Evolutionary conservation across 2,888 invertebrate species (phyloP).

Genomic region (Malthinus seriepunctatus): DNA sequence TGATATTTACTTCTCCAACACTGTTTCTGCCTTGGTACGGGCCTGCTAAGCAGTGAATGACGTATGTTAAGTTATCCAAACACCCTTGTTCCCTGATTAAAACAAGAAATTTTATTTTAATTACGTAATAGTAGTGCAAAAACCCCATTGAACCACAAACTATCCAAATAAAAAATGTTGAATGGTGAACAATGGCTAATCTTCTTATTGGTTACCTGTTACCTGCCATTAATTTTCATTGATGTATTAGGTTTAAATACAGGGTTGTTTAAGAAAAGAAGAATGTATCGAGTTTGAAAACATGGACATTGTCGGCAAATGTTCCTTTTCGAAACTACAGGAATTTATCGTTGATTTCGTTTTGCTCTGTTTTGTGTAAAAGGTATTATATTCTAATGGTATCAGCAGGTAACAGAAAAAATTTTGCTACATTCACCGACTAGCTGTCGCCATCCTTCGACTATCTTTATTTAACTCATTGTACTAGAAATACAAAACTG

Average conservation of each 20-base stretch:
- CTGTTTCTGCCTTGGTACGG: too few species aligned
- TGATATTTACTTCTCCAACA: too few species aligned
- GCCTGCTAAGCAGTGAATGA: too few species aligned
- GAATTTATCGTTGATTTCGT: constrained; percentile 16
- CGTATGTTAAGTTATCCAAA: too few species aligned
- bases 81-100: too few species aligned
- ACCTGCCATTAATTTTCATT: constrained; percentile 1
- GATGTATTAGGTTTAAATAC: constrained; percentile 16
- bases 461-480: constrained; percentile 37
- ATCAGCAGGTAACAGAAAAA: constrained; percentile 52
- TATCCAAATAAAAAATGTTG: too few species aligned
- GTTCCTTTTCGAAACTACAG: background rate
- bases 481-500: constrained; percentile 23
- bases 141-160: too few species aligned
- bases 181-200: too few species aligned
- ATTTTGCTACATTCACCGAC: constrained; percentile 55
- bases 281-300: constrained; percentile 18
- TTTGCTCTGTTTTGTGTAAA: constrained; percentile 12
- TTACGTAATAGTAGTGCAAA: too few species aligned
- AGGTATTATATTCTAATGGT: constrained; percentile 28
- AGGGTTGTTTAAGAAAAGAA: constrained; percentile 18
- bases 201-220: too few species aligned
- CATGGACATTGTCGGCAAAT: constrained; percentile 19
- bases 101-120: too few species aligned
- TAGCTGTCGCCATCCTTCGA: constrained; percentile 50